A percentile compares a stretch with the other conserved stretches of the same genome.
Conservation (phyloP, 23 tunicate species). For the Clavelina lepadiformis region DNA sequence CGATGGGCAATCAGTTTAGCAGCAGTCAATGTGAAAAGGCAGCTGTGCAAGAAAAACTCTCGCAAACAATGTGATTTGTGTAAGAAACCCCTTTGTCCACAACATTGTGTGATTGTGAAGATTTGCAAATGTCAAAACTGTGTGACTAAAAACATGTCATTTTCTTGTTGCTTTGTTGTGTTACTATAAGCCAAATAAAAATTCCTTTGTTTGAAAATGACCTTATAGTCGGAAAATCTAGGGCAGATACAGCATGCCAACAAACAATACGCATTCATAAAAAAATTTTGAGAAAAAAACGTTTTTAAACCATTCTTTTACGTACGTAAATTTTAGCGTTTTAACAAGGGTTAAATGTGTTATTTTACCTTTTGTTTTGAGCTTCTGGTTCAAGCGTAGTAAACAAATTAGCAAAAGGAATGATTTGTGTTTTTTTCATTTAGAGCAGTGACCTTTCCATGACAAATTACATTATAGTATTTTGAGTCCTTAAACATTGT, state of each 20-base stretch:
- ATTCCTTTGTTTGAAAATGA: not conserved
- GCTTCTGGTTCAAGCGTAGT: no score
- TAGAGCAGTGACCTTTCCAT: no score
- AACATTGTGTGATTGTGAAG: slow-evolving; percentile 1
- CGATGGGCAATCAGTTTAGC: no score
- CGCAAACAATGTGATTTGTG: not conserved
- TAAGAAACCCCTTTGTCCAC: not conserved
- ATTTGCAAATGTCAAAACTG: not conserved
- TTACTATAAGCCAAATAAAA: not conserved
- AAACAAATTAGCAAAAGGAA: no score
- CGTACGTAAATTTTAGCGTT: not conserved
- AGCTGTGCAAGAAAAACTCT: no score
- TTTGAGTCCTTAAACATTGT: no score
- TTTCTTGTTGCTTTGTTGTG: not conserved
- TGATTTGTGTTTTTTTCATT: no score
- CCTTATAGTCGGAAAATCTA: not conserved
- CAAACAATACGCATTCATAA: not conserved
- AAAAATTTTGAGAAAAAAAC: not conserved
- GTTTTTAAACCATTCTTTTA: not conserved
- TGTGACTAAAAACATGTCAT: not conserved
- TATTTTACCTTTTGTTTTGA: no score
- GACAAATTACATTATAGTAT: no score
- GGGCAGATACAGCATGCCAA: not conserved
- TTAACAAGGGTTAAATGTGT: not conserved
- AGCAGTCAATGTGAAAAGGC: no score